Evolutionary conservation across 2,797 vertebrate genomes (phyloP), one percentile per base, ranked within the genome.

Genomic region (Somateria mollissima): DNA sequence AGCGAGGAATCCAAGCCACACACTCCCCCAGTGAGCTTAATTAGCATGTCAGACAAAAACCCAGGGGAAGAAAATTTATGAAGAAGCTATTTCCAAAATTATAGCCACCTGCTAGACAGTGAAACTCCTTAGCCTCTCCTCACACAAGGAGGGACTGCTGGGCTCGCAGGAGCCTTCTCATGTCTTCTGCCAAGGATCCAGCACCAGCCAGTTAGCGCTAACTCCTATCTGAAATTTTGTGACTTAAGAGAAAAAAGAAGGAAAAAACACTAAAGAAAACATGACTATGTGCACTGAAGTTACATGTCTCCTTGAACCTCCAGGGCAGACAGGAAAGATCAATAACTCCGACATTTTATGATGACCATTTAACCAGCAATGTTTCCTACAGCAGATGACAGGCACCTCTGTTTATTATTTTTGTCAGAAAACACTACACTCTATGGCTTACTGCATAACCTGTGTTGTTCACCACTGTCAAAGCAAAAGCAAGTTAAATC

Each of bases 11-110:
- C 49, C 86, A 90, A 65, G 54, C 51, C 37, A 20, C 36, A 39
- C 20, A 6, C 77, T 65, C 72, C 84, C 88, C 84, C 39, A 28
- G 65, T 92, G 91, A 87, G 86, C 41, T 94, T 94, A 95, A 94
- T 95, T 92, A 96, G 72, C 61, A 80, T 8, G 72, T 87, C 95
- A 94, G 90, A 91, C 82, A 96, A 88, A 94, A 95, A 77, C 0
- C 71, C 64, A 22, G 74, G 24, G 64, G 64, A 64, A 82, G 54
- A 56, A 93, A 95, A 87, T 87, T 87, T 89, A 92, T 92, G 84
- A 94, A 84, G 71, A 77, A 94, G 76, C 36, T 57, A 19, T 75
- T 94, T 92, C 65, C 43, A 92, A 94, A 94, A 94, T 24, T 71
- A 75, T 83, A 94, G 80, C 87, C 91, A 89, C 86, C 80, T 96